Evolutionary conservation across 2,888 invertebrate species (phyloP).

Genomic region (Salpingus planirostris): DNA sequence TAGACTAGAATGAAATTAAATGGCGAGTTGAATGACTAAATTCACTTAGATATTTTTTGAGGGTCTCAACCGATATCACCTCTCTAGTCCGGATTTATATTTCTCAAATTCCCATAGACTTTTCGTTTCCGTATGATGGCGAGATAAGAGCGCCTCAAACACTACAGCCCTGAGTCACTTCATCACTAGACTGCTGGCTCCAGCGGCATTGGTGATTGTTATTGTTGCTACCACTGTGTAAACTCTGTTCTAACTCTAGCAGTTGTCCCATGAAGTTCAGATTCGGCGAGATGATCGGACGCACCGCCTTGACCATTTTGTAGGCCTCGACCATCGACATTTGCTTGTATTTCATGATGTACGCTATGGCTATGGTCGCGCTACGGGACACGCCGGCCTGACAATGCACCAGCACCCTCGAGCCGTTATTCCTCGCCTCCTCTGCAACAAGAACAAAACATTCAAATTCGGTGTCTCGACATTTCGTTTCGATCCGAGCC

Average conservation of each 20-base stretch:
- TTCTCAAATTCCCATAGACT: not conserved
- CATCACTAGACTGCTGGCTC: conserved; percentile 46
- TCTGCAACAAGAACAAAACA: conserved; percentile 53
- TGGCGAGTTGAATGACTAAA: conserved; percentile 31
- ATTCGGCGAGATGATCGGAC: conserved; percentile 90
- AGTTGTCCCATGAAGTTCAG: conserved; percentile 91
- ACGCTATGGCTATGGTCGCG: conserved; percentile 91
- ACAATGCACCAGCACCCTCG: conserved; percentile 83
- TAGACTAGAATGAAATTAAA: conserved; percentile 34
- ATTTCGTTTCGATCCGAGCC: not conserved
- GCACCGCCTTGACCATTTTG: conserved; percentile 72
- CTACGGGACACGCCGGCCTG: conserved; percentile 93
- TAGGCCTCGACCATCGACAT: conserved; percentile 81
- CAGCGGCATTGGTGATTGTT: conserved; percentile 44
- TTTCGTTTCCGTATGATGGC: too few species aligned
- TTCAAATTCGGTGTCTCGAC: not conserved
- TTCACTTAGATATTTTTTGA: conserved; percentile 7
- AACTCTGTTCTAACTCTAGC: conserved; percentile 68
- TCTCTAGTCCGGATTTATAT: conserved; percentile 1
- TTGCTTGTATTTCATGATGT: conserved; percentile 82
- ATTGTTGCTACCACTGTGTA: conserved; percentile 41
- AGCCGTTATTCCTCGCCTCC: conserved; percentile 59
- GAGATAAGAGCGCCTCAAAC: too few species aligned
- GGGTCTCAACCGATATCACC: conserved; percentile 4
- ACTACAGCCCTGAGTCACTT: conserved; percentile 48